Conservation (phyloP, 2,113 vertebrate species). For the Nasalis larvatus region DNA sequence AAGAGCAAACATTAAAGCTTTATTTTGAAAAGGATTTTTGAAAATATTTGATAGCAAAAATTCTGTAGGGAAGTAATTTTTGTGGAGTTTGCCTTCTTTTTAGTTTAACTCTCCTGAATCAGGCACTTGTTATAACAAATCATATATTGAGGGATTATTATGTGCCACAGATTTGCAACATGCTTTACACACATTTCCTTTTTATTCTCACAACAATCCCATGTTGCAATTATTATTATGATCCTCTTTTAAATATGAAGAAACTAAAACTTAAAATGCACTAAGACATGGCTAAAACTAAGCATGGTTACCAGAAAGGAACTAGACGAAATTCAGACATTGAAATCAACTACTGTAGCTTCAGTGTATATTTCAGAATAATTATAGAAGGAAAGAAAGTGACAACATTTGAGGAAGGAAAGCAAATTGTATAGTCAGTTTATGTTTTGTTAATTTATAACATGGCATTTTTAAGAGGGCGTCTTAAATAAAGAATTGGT, state of each 20-base stretch:
- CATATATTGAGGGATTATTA: background rate
- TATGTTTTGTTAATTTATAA: background rate
- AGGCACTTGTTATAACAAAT: background rate
- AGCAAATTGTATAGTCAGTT: background rate
- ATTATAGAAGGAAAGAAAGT: background rate
- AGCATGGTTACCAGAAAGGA: background rate
- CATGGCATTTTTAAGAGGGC: background rate
- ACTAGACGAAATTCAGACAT: background rate
- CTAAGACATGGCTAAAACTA: background rate
- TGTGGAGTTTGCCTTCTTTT: background rate
- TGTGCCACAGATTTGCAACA: background rate
- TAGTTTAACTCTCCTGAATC: background rate
- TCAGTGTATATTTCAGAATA: slow-evolving; percentile 19
- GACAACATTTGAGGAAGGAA: background rate
- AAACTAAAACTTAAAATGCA: background rate
- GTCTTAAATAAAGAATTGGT: background rate
- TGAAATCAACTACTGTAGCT: background rate
- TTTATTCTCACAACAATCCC: background rate
- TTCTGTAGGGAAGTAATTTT: background rate
- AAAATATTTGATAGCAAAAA: background rate
- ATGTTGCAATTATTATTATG: background rate
- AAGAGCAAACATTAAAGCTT: slow-evolving; percentile 39
- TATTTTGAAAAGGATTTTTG: background rate
- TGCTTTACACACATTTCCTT: background rate
- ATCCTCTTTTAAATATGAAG: background rate